These are phyloP conservation scores for Sisyra terminalis DNA, from an alignment of 2,888 invertebrate genomes.

Conservation along the genomic window DNA sequence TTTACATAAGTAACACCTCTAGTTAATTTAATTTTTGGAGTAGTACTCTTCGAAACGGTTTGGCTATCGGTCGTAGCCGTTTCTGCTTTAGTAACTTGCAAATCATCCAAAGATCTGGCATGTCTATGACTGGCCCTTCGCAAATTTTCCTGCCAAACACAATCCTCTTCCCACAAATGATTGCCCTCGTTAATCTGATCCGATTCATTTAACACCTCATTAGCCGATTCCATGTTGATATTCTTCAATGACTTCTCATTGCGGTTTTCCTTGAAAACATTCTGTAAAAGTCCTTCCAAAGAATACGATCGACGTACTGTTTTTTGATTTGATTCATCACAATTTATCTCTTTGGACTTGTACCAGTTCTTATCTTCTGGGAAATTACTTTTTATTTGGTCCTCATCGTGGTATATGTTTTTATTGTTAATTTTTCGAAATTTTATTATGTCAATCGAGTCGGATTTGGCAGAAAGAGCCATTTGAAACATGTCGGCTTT, in stretches of 20 bases:
- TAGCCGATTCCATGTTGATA: neutral
- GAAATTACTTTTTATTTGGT: constrained; percentile 26
- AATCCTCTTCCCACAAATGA: constrained; percentile 70
- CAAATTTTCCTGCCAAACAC: constrained; percentile 64
- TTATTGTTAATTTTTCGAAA: constrained; percentile 1
- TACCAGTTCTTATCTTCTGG: neutral
- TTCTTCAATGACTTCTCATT: neutral
- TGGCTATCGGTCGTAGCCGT: constrained; percentile 10
- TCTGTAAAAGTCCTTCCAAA: constrained; percentile 39
- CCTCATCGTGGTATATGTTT: constrained; percentile 35
- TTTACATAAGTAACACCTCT: constrained; percentile 69
- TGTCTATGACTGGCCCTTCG: constrained; percentile 64
- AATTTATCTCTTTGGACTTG: neutral
- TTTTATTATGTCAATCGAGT: constrained; percentile 1
- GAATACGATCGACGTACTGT: constrained; percentile 35
- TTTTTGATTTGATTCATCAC: constrained; percentile 12
- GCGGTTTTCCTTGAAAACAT: constrained; percentile 18
- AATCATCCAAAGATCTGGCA: constrained; percentile 67
- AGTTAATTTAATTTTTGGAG: constrained; percentile 30
- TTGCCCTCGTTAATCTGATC: constrained; percentile 36
- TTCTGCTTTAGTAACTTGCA: constrained; percentile 30
- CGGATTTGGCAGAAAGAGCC: neutral
- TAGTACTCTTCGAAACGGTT: constrained; percentile 6
- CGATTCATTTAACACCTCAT: constrained; percentile 17
- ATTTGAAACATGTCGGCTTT: constrained; percentile 4